A percentile compares a stretch with the other conserved stretches of the same genome.
Conservation (phyloP, 2,113 vertebrate genomes). For the Leuciscus idus region DNA sequence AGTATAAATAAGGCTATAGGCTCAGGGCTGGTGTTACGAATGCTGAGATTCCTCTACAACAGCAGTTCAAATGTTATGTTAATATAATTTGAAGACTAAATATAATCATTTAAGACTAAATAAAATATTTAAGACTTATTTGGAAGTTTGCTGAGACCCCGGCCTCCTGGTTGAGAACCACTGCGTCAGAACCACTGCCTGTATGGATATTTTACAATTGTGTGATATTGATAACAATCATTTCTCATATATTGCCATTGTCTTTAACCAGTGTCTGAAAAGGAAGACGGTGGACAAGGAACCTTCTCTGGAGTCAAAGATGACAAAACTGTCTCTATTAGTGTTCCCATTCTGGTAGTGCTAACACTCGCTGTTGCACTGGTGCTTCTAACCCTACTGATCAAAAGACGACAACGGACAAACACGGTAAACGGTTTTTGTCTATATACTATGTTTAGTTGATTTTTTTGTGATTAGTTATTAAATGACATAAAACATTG, state of each 20-base stretch:
- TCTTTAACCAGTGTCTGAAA: not conserved
- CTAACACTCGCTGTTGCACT: not conserved
- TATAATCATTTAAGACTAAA: too few relatives aligned
- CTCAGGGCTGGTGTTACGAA: not conserved
- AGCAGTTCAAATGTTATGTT: not conserved
- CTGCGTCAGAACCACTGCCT: not conserved
- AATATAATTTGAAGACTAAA: too few relatives aligned
- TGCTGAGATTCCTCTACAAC: not conserved
- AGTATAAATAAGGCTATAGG: not conserved
- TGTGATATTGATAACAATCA: not conserved
- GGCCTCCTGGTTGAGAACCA: too few relatives aligned
- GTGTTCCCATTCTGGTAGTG: not conserved
- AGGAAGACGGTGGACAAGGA: fast-evolving
- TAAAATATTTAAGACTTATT: too few relatives aligned
- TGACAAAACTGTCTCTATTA: not conserved
- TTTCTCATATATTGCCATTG: not conserved
- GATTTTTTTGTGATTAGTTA: not conserved
- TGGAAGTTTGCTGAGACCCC: too few relatives aligned
- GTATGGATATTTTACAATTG: not conserved
- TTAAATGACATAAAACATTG: not conserved
- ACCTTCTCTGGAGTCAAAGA: fast-evolving
- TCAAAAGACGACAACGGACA: conserved; percentile 11
- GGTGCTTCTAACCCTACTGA: not conserved
- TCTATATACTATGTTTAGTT: not conserved
- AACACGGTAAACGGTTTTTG: not conserved